Evolutionary conservation across 2,797 vertebrate species (phyloP).

Genomic region (Nannoperca australis): DNA sequence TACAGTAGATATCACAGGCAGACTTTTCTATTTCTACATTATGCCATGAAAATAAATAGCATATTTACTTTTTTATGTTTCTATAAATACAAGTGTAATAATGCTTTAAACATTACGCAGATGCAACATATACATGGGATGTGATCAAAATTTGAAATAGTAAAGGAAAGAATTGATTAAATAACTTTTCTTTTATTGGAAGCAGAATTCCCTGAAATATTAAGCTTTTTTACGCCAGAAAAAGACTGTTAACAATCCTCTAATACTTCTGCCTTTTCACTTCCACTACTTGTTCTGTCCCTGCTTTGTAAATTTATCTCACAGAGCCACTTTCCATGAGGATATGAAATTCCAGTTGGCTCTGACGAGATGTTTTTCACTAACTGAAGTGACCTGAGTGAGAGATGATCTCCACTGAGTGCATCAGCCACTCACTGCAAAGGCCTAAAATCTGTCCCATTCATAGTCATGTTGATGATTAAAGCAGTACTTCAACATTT

Average conservation of each 20-base stretch:
- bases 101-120: neutral
- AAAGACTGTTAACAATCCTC: neutral
- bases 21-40: neutral
- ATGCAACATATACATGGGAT: neutral
- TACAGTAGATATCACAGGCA: neutral
- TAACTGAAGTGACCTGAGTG: slow-evolving; percentile 68
- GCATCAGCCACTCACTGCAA: slow-evolving; percentile 14
- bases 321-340: slow-evolving; percentile 59
- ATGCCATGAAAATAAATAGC: neutral
- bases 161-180: neutral
- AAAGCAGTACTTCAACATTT: slow-evolving; percentile 10
- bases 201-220: neutral
- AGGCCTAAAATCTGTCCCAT: slow-evolving; percentile 3
- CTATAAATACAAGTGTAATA: neutral
- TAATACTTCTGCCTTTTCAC: slow-evolving; percentile 42
- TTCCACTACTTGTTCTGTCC: slow-evolving; percentile 28
- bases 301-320: slow-evolving; percentile 57
- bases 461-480: slow-evolving; percentile 5
- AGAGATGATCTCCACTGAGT: slow-evolving; percentile 27
- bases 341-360: slow-evolving; percentile 84
- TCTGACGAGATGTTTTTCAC: slow-evolving; percentile 61
- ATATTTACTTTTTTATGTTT: neutral
- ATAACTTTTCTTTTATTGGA: neutral
- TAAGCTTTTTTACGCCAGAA: neutral
- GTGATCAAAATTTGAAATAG: neutral